These are phyloP conservation scores for Agelastica alni DNA, from an alignment of 2,888 invertebrate species.

Conservation along the genomic window DNA sequence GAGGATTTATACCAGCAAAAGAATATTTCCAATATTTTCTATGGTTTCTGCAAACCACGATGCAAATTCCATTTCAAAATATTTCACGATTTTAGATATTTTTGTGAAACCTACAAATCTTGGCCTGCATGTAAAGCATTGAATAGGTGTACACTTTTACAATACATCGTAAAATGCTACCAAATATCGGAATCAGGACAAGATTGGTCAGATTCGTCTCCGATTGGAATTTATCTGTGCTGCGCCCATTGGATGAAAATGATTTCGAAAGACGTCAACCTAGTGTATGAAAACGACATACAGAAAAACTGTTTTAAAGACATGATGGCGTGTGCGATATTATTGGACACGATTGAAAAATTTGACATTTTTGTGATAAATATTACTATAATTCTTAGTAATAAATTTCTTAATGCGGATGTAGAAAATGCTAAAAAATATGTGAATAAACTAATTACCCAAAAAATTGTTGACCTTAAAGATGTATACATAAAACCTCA, in stretches of 20 bases:
- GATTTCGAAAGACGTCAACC: slow-evolving; percentile 24
- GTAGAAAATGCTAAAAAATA: no score
- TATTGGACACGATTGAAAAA: not conserved
- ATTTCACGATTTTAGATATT: slow-evolving; percentile 25
- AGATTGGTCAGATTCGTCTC: not conserved
- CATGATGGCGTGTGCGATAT: slow-evolving; percentile 9
- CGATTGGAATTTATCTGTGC: slow-evolving; percentile 20
- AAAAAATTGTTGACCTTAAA: no score
- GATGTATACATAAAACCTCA: no score
- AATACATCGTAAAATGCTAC: slow-evolving; percentile 25
- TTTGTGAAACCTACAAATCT: slow-evolving; percentile 21
- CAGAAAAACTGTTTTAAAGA: slow-evolving; percentile 7
- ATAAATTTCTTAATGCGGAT: no score
- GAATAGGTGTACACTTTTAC: slow-evolving; percentile 16
- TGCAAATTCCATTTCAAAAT: slow-evolving; percentile 29
- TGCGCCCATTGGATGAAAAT: slow-evolving; percentile 29
- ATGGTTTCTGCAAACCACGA: slow-evolving; percentile 26
- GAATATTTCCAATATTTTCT: slow-evolving; percentile 27
- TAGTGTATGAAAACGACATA: not conserved
- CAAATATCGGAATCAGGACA: not conserved
- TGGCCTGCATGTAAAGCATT: slow-evolving; percentile 27
- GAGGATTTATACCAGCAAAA: slow-evolving; percentile 29
- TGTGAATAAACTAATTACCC: no score
- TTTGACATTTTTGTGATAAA: slow-evolving; percentile 18
- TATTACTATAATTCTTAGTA: slow-evolving; percentile 2